Evolutionary conservation across 2,797 vertebrate species (phyloP), one percentile per base, ranked within the genome.

Genomic region (Siniperca undulata): DNA sequence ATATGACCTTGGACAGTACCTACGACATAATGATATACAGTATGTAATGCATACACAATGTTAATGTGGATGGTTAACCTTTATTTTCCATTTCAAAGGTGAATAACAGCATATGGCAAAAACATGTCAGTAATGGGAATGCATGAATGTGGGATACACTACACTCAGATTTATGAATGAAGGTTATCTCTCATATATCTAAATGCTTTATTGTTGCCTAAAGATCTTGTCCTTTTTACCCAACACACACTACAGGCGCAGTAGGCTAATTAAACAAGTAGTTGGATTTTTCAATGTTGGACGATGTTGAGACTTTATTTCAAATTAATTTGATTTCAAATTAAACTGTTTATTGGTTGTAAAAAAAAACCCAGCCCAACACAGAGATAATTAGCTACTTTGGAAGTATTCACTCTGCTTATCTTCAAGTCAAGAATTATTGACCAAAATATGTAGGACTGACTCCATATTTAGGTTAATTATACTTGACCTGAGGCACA

Each of bases 1-100:
- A 61, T 68, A 73, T 86, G 91, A 94, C 91, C 91, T 95, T 93
- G 92, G 77, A 68, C 27, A 64, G 74, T 71, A 70, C 72, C 78
- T 62, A 64, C 82, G 83, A 46, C 67, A 78, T 76, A 55, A 73
- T 79, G 52, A 78, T 81, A 61, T 46, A 27, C 27, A 27, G 27
- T 27, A 65, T 74, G 70, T 79, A 60, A 67, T 71, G 59, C 61
- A 38, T 13, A 79, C 34, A 72, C 36, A 20, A 1, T 42, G 60
- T 68, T 42, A 24, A 67, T 44, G 71, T 74, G 61, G 67, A 88
- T 78, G 69, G 78, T 85, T 82, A 84, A 60, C 53, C 19, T 74
- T 72, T 75, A 62, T 79, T 80, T 83, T 58, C n/a, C 40, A 66
- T 81, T 79, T 74, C 53, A 81, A 74, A 82, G 36, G 68, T 52